Evolutionary conservation across 2,888 invertebrate species (phyloP).

Genomic region (Girardia tigrina): DNA sequence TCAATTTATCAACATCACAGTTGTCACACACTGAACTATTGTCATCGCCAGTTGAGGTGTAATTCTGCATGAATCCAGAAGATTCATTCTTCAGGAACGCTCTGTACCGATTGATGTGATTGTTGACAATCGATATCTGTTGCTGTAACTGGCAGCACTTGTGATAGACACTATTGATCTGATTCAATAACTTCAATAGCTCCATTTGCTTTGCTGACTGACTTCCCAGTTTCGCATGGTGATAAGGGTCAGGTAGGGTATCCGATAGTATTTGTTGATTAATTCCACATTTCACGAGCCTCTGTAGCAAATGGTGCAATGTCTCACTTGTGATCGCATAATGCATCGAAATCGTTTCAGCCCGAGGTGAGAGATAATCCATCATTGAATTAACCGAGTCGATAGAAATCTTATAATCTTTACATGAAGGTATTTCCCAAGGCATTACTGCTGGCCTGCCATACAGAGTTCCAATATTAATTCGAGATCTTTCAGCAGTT

Average conservation of each 20-base stretch:
- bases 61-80: background rate
- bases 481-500: conserved; percentile 66
- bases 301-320: background rate
- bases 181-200: conserved; percentile 11
- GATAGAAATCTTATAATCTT: background rate
- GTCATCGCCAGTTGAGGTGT: background rate
- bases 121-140: background rate
- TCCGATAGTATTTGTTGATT: conserved; percentile 17
- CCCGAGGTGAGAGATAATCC: background rate
- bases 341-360: background rate
- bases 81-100: background rate
- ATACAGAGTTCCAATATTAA: conserved; percentile 80
- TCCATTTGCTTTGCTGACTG: background rate
- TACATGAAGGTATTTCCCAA: conserved; percentile 52
- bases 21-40: background rate
- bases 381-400: background rate
- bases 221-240: background rate
- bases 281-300: background rate
- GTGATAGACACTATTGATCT: conserved; percentile 20
- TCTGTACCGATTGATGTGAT: background rate
- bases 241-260: background rate
- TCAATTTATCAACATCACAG: background rate
- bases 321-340: background rate
- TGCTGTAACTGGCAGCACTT: conserved; percentile 4
- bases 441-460: conserved; percentile 66